Base-by-base conservation (phyloP, 2,797 vertebrate species). In the Alosa sapidissima region DNA sequence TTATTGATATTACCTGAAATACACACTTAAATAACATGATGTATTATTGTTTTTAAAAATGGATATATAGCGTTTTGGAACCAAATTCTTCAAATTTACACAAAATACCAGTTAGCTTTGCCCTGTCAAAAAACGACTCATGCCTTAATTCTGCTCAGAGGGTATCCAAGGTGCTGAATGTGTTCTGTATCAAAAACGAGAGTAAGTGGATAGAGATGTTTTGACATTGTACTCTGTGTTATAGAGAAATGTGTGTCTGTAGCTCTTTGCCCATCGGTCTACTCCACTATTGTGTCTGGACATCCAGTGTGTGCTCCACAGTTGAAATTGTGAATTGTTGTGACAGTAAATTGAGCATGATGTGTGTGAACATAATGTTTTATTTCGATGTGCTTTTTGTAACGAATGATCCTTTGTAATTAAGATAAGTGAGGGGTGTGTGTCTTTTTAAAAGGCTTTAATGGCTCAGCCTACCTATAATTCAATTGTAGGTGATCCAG, bases 161-260 rank as follows among this genome's bases (percentile, higher is more conserved):
- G 81, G 82, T 85, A 78, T 82, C 86, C 81, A 83, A 85, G 84
- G 84, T 82, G 84, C 81, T 88, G 78, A 83, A 85, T 84, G 68
- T 84, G 81, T 19, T 82, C 84, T 84, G 28, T 72, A 21, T 78
- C 72, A 78, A 78, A 75, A 78, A 78, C 7, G 60, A 78, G 36
- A 78, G 41, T 41, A 75, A 45, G 68, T 47, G 16, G 41, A 45
- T n/a, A 78, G 36, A 78, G 72, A 41, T 36, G 72, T 78, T 47
- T 45, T 78, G 72, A 47, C 72, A 19, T 21, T 47, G 72, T 47
- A 78, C 8, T 47, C 14, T 78, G 19, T 19, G 72, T 47, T 78
- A 14, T n/a, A 78, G 28, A 72, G 28, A 45, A 45, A 41, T 78
- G 72, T 45, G 6, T 78, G 36, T 78, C 5, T 78, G 36, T 78